Conservation (phyloP, 2,113 vertebrate genomes). For the Lophochroa leadbeateri region DNA sequence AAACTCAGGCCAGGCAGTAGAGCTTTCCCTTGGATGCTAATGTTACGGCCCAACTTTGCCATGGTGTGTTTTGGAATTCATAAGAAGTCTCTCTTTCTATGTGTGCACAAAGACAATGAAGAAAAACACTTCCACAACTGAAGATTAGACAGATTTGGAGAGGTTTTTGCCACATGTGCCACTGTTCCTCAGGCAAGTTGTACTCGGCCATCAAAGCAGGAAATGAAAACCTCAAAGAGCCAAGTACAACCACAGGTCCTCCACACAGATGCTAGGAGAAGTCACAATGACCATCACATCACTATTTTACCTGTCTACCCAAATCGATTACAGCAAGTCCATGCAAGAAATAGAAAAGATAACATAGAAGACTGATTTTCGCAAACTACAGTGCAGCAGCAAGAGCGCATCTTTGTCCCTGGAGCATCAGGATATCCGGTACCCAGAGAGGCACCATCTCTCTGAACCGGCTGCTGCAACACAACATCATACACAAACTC, state of each 20-base stretch:
- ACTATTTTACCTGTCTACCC: background rate
- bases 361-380: background rate
- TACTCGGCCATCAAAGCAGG: background rate
- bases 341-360: background rate
- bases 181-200: background rate
- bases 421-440: background rate
- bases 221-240: background rate
- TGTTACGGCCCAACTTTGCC: rapidly evolving
- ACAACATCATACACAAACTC: background rate
- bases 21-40: background rate
- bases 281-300: background rate
- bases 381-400: background rate
- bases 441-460: background rate
- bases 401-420: background rate
- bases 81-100: background rate
- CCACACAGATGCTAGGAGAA: background rate
- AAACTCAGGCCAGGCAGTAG: background rate
- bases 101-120: background rate
- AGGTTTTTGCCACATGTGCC: background rate
- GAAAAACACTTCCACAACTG: rapidly evolving
- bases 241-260: background rate
- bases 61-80: background rate
- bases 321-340: background rate
- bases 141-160: background rate
- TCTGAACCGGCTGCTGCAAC: background rate